These are phyloP conservation scores for Nomada ruficornis DNA, from an alignment of 2,888 invertebrate species.

Conservation along the genomic window DNA sequence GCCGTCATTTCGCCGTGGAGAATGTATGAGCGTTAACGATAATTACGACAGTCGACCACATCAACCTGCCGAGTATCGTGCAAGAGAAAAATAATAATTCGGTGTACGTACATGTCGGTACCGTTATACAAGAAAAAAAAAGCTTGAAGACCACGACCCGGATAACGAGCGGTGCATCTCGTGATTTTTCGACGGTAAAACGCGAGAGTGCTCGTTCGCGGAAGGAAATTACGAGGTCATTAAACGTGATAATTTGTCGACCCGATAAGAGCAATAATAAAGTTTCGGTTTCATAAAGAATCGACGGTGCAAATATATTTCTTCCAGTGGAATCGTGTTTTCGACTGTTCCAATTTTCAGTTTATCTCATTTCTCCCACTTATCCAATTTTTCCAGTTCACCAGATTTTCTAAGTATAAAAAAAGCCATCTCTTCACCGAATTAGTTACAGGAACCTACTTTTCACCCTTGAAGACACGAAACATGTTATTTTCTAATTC, in stretches of 20 bases:
- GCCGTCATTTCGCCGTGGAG: constrained; percentile 28
- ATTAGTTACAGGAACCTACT: too few species aligned
- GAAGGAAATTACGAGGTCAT: constrained; percentile 36
- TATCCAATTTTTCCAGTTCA: background rate
- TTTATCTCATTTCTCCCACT: too few species aligned
- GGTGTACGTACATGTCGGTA: constrained; percentile 11
- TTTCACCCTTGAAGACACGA: too few species aligned
- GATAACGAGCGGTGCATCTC: constrained; percentile 33
- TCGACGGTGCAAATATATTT: background rate
- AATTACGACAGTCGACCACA: constrained; percentile 27
- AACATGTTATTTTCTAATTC: too few species aligned
- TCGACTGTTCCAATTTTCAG: background rate
- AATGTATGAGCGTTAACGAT: constrained; percentile 42
- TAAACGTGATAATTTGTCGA: constrained; percentile 6
- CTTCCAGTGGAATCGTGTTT: background rate
- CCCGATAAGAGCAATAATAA: constrained; percentile 4
- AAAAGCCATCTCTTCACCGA: too few species aligned
- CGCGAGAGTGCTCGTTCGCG: constrained; percentile 3
- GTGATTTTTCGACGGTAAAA: constrained; percentile 42
- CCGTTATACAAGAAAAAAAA: constrained; percentile 33
- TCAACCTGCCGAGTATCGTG: background rate
- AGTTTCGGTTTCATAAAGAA: constrained; percentile 7
- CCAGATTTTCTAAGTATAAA: background rate
- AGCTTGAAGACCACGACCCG: constrained; percentile 4
- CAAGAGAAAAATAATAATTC: constrained; percentile 34